Percentiles rank a stretch among this genome's conserved stretches.
Evolutionary conservation across 2,797 vertebrate species (phyloP).

Genomic region (Trematomus bernacchii): DNA sequence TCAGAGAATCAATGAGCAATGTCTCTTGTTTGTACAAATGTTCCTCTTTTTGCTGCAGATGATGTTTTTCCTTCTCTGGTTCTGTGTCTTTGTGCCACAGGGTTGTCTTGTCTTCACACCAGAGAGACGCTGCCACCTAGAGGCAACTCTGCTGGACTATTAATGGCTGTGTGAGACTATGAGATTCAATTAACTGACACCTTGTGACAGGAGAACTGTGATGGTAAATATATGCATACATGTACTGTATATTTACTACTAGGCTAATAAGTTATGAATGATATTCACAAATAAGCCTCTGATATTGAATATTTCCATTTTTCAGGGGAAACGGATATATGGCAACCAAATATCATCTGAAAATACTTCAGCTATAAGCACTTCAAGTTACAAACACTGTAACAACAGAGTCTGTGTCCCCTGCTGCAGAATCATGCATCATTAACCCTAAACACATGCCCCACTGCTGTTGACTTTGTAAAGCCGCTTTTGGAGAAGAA

Average conservation of each 20-base stretch:
- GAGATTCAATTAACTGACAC: constrained; percentile 17
- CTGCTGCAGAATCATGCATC: constrained; percentile 60
- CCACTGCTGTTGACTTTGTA: constrained; percentile 46
- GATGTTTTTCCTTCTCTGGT: constrained; percentile 12
- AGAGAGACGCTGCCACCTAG: constrained; percentile 69
- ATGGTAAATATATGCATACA: neutral
- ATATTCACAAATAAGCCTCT: neutral
- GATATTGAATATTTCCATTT: neutral
- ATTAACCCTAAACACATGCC: constrained; percentile 55
- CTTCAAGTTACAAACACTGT: constrained; percentile 21
- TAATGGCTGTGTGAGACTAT: neutral
- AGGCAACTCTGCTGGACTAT: constrained; percentile 35
- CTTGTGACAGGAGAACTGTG: neutral
- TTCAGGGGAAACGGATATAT: neutral
- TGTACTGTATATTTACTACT: neutral
- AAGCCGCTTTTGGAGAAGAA: constrained; percentile 31
- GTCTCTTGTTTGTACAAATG: neutral
- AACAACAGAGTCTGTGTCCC: constrained; percentile 23
- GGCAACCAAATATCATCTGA: constrained; percentile 17
- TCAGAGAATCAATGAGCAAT: neutral
- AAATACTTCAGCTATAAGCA: constrained; percentile 17
- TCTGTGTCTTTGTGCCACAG: constrained; percentile 31
- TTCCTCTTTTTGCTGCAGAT: constrained; percentile 10
- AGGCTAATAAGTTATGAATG: neutral
- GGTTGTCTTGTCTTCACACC: constrained; percentile 22